Conservation (phyloP, 2,113 vertebrate species). For the Lates calcarifer region DNA sequence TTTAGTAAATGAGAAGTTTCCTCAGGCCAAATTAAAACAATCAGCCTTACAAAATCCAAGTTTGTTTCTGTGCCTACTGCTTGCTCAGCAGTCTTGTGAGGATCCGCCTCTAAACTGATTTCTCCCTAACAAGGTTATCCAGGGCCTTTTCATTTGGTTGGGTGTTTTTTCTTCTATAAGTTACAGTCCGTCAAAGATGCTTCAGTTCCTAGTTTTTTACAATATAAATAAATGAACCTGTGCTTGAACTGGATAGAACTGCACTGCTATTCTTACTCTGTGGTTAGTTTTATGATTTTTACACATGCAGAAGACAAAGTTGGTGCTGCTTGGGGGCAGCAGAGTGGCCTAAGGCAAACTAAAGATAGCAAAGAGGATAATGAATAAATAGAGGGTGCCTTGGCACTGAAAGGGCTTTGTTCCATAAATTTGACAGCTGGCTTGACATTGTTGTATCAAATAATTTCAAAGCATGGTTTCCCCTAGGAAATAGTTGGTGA, state of each 20-base stretch:
- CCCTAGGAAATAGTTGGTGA: not conserved
- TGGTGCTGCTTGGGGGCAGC: not conserved
- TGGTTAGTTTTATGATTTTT: not conserved
- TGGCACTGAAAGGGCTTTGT: conserved; percentile 1
- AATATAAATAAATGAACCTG: not conserved
- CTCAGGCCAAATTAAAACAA: not conserved
- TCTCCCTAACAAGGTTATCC: not conserved
- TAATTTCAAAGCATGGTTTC: not conserved
- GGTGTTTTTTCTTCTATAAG: not conserved
- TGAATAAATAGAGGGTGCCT: conserved; percentile 21
- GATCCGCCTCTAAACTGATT: not conserved
- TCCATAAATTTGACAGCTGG: not conserved
- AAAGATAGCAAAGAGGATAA: conserved; percentile 1
- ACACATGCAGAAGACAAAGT: not conserved
- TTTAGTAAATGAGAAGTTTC: not conserved
- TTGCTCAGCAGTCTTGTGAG: not conserved
- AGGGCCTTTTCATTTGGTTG: not conserved
- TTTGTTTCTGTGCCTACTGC: not conserved
- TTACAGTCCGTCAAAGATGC: not conserved
- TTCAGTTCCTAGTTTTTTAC: not conserved
- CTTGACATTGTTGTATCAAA: not conserved
- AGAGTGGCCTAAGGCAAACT: not conserved
- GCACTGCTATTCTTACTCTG: not conserved
- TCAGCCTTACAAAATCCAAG: not conserved
- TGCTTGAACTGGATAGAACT: not conserved